phyloP scores from a whole-genome alignment of 2,888 invertebrate genomes.

The Aphrophora alni region DNA sequence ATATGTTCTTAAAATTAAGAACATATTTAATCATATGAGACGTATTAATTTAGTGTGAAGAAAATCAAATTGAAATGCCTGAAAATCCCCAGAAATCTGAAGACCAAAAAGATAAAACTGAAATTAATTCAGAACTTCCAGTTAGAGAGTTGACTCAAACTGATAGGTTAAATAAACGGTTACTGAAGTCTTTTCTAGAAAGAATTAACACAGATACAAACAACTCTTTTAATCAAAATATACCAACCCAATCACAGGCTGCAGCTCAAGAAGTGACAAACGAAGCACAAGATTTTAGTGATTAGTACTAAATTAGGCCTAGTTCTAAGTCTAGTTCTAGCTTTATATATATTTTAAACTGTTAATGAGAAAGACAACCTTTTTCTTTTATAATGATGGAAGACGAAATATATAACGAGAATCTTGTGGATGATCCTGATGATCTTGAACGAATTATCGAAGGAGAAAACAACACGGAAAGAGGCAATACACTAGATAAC shows the following conservation, averaged over 20 bases:
- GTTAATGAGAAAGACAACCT: not conserved
- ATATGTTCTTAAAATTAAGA: too few species aligned
- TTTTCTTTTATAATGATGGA: not conserved
- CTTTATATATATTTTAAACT: not conserved
- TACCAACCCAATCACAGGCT: not conserved
- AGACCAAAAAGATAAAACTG: not conserved
- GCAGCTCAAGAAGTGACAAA: not conserved
- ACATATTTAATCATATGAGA: too few species aligned
- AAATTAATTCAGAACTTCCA: not conserved
- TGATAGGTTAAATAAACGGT: conserved; percentile 26
- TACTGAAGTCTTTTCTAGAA: conserved; percentile 13
- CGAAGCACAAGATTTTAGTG: not conserved
- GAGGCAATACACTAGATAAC: not conserved
- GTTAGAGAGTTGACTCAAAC: conserved; percentile 25
- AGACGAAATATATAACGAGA: conserved; percentile 20
- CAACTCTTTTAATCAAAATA: not conserved
- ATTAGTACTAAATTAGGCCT: not conserved
- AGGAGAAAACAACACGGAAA: conserved; percentile 14
- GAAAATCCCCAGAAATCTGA: not conserved
- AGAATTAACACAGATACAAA: not conserved
- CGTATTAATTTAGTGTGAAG: not conserved
- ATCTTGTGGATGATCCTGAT: conserved; percentile 27
- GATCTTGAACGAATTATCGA: conserved; percentile 22
- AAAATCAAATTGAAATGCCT: not conserved
- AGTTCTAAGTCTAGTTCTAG: not conserved